Evolutionary conservation across 2,113 vertebrate genomes (phyloP).

Genomic region (Thalassarche chlororhynchos): DNA sequence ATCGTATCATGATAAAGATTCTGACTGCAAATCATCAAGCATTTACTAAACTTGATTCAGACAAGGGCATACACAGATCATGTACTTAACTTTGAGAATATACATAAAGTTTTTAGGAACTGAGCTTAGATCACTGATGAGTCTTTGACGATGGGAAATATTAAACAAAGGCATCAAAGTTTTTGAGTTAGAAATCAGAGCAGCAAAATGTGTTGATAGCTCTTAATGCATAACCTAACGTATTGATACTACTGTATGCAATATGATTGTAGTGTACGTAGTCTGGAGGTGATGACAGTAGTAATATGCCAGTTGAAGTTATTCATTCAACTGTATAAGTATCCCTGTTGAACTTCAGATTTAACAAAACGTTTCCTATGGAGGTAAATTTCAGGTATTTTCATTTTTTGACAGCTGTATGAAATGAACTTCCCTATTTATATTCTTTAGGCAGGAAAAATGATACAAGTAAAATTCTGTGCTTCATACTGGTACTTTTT

Average conservation of each 20-base stretch:
- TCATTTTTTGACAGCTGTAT: background rate
- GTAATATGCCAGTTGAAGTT: background rate
- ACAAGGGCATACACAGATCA: background rate
- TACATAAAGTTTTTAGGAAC: background rate
- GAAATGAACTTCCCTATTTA: background rate
- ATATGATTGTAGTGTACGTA: background rate
- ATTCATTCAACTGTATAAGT: background rate
- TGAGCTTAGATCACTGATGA: background rate
- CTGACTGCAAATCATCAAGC: background rate
- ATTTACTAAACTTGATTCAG: background rate
- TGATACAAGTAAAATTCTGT: slow-evolving; percentile 14
- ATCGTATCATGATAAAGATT: background rate
- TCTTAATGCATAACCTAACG: background rate
- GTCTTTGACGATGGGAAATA: background rate
- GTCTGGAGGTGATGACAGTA: background rate
- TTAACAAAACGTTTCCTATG: background rate
- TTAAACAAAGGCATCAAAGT: background rate
- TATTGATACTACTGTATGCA: background rate
- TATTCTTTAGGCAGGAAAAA: slow-evolving; percentile 8
- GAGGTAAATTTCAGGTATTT: background rate
- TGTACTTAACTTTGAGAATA: background rate
- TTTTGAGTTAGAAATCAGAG: background rate
- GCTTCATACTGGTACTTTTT: slow-evolving; percentile 2
- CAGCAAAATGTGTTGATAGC: background rate
- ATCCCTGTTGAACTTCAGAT: background rate